phyloP scores from a whole-genome alignment of 2,113 vertebrate species.

The Telmatochromis brichardi region DNA sequence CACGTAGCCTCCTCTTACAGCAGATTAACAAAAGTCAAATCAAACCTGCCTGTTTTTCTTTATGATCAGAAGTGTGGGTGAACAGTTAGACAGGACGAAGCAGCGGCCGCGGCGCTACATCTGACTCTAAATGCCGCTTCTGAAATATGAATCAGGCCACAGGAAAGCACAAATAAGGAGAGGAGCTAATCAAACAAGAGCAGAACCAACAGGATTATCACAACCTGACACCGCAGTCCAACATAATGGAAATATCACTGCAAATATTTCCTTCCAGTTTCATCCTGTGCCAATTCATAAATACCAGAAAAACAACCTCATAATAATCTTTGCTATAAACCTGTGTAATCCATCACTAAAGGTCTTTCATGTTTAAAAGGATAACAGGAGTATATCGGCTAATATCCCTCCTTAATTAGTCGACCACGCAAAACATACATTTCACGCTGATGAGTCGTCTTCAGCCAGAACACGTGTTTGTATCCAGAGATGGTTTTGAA shows the following conservation, averaged over 20 bases:
- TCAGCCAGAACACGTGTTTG: not conserved
- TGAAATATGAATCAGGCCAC: not conserved
- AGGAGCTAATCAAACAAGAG: not conserved
- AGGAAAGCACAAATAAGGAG: not conserved
- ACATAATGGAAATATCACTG: not conserved
- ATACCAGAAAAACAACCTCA: not conserved
- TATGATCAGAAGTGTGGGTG: not conserved
- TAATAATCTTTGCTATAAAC: constrained; percentile 1
- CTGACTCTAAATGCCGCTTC: not conserved
- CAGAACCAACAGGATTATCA: constrained; percentile 27
- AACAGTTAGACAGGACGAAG: not conserved
- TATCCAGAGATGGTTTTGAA: not conserved
- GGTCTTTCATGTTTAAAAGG: constrained; percentile 1
- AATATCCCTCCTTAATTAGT: constrained; percentile 9
- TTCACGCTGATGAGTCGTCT: not conserved
- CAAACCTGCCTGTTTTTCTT: not conserved
- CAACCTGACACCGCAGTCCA: not conserved
- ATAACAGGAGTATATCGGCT: not conserved
- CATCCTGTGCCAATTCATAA: constrained; percentile 27
- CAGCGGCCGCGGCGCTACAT: not conserved
- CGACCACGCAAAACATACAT: not conserved
- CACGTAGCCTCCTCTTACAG: not conserved
- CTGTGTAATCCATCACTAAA: constrained; percentile 34
- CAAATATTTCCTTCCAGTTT: not conserved
- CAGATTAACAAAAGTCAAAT: not conserved